A percentile compares a stretch with the other conserved stretches of the same genome.
phyloP scores from a whole-genome alignment of 1,140 invertebrate species.

The Planococcus citri region DNA sequence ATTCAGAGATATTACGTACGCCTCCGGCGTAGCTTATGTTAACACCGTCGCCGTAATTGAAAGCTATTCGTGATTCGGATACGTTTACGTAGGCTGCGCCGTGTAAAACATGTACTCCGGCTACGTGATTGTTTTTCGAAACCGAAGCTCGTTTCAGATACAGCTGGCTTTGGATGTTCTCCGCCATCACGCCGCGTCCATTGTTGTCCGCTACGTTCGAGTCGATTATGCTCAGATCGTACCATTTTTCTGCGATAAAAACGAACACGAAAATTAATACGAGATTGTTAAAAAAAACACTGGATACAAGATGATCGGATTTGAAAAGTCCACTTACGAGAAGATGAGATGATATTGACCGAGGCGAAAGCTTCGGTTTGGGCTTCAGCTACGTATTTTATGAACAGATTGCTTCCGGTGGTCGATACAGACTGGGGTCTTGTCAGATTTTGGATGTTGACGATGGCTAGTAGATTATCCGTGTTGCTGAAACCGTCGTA shows the following conservation, averaged over 20 bases:
- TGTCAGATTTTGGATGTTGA: constrained; percentile 61
- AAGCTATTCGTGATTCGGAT: constrained; percentile 71
- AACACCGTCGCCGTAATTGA: constrained; percentile 82
- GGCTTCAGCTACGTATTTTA: constrained; percentile 56
- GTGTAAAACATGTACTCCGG: constrained; percentile 23
- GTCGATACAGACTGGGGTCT: constrained; percentile 72
- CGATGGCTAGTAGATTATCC: constrained; percentile 52
- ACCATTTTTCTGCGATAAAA: constrained; percentile 50
- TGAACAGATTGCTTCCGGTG: constrained; percentile 57
- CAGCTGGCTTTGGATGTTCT: constrained; percentile 68
- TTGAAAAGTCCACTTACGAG: constrained; percentile 38
- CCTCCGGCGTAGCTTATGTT: constrained; percentile 88
- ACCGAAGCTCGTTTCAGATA: constrained; percentile 67
- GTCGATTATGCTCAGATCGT: constrained; percentile 75
- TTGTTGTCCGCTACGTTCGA: constrained; percentile 77
- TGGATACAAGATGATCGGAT: neutral
- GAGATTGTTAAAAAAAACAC: too few species aligned
- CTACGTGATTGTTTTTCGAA: constrained; percentile 44
- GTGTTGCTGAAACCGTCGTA: constrained; percentile 59
- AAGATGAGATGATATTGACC: constrained; percentile 58
- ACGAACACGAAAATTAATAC: constrained; percentile 13
- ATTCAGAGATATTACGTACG: constrained; percentile 71
- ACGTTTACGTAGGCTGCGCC: constrained; percentile 88
- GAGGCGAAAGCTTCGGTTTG: constrained; percentile 55
- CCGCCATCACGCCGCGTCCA: constrained; percentile 77